Base-by-base conservation (phyloP, 2,888 invertebrate species). In the Spodoptera picta region DNA sequence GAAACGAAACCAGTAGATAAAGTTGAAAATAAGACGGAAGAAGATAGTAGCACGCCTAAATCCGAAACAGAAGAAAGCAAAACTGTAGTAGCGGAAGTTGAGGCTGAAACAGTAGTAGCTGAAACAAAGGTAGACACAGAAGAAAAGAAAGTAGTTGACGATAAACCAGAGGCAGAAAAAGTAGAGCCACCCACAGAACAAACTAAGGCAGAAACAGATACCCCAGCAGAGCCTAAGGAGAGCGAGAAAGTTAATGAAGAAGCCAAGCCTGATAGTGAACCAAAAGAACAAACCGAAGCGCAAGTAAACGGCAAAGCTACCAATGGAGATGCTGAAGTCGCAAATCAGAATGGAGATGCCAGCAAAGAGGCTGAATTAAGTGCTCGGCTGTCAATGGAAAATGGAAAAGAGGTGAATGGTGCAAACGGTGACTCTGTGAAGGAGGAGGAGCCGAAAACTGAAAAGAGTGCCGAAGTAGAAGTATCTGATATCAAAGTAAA, bases 401-500 rank as follows among this genome's bases (percentile, higher is more conserved):
- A 92, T 45, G 90, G 88, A 0, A 88, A 91, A 68, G 87, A 87
- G 47, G 73, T 87, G 14, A 92, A 88, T 57, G 88, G 88, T 31
- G 79, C 86, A 6, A 89, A 90, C 23, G 88, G 89, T 5, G 85
- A 85, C 52, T 74, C 83, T 2, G 69, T 68, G 71, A 87, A 82
- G 27, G 59, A 51, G 74, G 92, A 87, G 82, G 92, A 87, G 1
- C 36, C 36, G 36, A 90, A 93, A 76, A 93, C 90, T 44, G 95
- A 94, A 52, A 87, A 78, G 54, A 90, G 89, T 64, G 72, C 80
- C 2, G 90, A 90, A 52, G 70, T 82, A 1, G 92, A 89, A 59
- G 81, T 87, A 44, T 69, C 88, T 11, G 95, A 95, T 69, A 95
- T 95, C 77, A 95, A 95, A 90, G 94, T 95, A 27, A 96, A 96